phyloP scores from a whole-genome alignment of 1,140 invertebrate genomes.

The Potamilus streckersoni region DNA sequence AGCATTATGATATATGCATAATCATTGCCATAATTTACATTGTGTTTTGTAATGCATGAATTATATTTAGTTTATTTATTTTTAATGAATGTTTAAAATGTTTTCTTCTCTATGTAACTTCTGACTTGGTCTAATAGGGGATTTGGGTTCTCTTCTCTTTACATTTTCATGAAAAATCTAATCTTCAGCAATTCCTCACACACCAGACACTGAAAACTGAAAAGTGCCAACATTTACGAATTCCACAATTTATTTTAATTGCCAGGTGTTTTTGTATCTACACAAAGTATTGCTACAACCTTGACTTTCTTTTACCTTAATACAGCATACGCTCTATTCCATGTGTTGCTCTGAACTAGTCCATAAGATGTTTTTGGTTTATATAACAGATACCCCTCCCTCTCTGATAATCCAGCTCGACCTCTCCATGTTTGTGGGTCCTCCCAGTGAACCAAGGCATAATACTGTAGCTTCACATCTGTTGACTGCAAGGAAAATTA shows the following conservation, averaged over 20 bases:
- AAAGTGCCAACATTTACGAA: no score
- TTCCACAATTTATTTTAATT: no score
- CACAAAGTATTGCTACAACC: no score
- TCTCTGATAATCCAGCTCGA: constrained; percentile 19
- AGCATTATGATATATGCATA: no score
- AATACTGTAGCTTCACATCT: constrained; percentile 78
- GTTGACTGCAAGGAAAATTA: constrained; percentile 49
- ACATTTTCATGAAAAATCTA: background rate
- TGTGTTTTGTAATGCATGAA: no score
- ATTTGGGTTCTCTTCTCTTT: background rate
- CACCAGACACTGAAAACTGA: no score
- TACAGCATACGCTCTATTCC: constrained; percentile 87
- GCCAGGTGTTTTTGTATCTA: no score
- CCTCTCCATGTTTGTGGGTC: constrained; percentile 71
- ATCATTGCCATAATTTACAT: no score
- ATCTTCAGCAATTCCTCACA: no score
- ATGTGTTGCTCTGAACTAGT: constrained; percentile 68
- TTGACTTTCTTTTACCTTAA: constrained; percentile 74
- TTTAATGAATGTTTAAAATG: no score
- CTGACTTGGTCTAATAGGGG: background rate
- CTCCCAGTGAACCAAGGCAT: constrained; percentile 83
- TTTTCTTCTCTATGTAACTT: no score
- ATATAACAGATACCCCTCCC: constrained; percentile 52
- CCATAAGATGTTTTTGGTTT: constrained; percentile 32
- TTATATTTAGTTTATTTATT: no score